Percentiles rank a stretch among this genome's conserved stretches.
phyloP scores from a whole-genome alignment of 2,888 invertebrate species.

The Ypsolopha sequella region DNA sequence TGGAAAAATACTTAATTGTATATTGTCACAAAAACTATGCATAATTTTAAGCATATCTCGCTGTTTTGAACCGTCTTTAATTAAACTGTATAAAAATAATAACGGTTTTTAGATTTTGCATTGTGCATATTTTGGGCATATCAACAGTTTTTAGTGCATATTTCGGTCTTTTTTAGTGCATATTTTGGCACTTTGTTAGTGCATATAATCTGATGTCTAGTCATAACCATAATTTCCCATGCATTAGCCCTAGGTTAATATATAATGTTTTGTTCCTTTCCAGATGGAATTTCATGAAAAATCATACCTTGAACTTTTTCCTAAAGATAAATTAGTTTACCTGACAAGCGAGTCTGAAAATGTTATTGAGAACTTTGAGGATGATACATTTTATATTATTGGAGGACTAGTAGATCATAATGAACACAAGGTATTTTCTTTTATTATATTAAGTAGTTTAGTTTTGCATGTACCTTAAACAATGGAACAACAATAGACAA shows the following conservation, averaged over 20 bases:
- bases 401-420: conserved; percentile 99
- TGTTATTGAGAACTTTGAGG: conserved; percentile 79
- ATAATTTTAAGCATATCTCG: no score
- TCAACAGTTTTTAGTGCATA: no score
- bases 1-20: no score
- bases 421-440: conserved; percentile 81
- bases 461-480: conserved; percentile 2
- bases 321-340: conserved; percentile 86
- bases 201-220: no score
- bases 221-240: background rate
- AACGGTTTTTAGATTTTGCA: no score
- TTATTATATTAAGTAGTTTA: conserved; percentile 4
- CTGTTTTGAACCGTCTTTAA: no score
- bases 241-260: no score
- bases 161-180: no score
- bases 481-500: conserved; percentile 2
- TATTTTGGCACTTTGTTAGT: no score
- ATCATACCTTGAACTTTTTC: conserved; percentile 78
- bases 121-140: no score
- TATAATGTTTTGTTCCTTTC: conserved; percentile 11
- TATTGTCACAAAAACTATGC: no score
- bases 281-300: conserved; percentile 79
- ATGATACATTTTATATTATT: conserved; percentile 89
- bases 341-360: conserved; percentile 95
- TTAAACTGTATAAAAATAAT: no score